A percentile compares a stretch with the other conserved stretches of the same genome.
Evolutionary conservation across 2,113 vertebrate species (phyloP).

Genomic region (Sula dactylatra): DNA sequence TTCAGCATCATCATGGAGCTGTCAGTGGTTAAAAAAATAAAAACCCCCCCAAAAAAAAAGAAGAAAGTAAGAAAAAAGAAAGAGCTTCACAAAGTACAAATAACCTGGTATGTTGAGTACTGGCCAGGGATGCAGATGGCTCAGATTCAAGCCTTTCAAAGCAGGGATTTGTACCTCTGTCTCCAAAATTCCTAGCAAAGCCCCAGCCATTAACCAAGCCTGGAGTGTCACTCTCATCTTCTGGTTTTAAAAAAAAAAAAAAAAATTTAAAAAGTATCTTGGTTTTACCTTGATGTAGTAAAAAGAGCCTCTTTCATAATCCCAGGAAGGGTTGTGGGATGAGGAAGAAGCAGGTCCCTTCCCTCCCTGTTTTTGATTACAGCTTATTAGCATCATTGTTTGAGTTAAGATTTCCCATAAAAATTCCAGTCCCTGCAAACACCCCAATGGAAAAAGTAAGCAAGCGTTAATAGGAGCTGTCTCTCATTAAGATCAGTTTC

Average conservation of each 20-base stretch:
- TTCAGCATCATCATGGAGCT: accelerated
- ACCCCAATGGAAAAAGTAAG: background rate
- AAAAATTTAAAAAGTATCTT: background rate
- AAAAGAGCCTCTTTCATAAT: background rate
- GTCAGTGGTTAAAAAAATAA: background rate
- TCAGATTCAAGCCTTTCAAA: constrained; percentile 16
- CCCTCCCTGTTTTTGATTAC: constrained; percentile 23
- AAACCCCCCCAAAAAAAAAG: accelerated
- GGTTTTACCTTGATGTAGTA: background rate
- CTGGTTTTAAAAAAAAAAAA: background rate
- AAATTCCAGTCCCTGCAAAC: constrained; percentile 32
- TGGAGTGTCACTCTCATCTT: background rate
- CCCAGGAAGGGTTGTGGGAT: background rate
- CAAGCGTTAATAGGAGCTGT: background rate
- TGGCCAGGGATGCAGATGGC: background rate
- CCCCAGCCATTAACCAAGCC: background rate
- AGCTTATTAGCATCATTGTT: constrained; percentile 20
- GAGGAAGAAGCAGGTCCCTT: background rate
- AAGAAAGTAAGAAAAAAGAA: background rate
- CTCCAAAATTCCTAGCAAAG: background rate
- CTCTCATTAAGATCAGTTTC: background rate
- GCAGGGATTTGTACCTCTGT: background rate
- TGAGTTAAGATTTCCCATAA: constrained; percentile 24
- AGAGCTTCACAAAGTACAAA: background rate
- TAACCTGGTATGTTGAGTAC: background rate